Percentiles rank a stretch among this genome's conserved stretches.
Evolutionary conservation across 1,140 invertebrate species (phyloP).

Genomic region (Diabrotica undecimpunctata): DNA sequence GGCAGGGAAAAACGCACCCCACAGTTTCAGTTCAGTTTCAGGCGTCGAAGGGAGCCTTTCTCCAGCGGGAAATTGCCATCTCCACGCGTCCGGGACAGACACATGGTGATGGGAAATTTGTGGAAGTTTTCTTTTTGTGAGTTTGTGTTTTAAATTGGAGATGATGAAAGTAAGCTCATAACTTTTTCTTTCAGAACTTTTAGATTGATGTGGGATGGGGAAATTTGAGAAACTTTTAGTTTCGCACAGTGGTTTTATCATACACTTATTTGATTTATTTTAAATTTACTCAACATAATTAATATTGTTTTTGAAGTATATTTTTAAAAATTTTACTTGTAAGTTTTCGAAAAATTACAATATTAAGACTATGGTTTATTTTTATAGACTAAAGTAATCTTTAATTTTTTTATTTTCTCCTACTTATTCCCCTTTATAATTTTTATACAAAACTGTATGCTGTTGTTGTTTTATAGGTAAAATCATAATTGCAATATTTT

Average conservation of each 20-base stretch:
- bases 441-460: no score
- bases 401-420: no score
- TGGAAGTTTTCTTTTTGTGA: constrained; percentile 2
- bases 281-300: no score
- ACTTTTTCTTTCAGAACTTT: constrained; percentile 1
- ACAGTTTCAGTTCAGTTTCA: constrained; percentile 12
- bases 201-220: neutral
- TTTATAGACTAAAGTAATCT: no score
- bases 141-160: constrained; percentile 2
- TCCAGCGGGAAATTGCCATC: neutral
- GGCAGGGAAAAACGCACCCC: constrained; percentile 15
- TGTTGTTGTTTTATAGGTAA: no score
- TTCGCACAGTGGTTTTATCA: neutral
- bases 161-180: constrained; percentile 2
- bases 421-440: no score
- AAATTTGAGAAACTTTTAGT: neutral
- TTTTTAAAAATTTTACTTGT: no score
- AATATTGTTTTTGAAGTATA: no score
- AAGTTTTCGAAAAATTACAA: no score
- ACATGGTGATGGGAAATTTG: neutral
- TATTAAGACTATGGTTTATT: no score
- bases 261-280: no score
- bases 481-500: no score
- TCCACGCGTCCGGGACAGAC: neutral
- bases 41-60: constrained; percentile 6